Base-by-base conservation (phyloP, 2,113 vertebrate species). In the Perccottus glenii region DNA sequence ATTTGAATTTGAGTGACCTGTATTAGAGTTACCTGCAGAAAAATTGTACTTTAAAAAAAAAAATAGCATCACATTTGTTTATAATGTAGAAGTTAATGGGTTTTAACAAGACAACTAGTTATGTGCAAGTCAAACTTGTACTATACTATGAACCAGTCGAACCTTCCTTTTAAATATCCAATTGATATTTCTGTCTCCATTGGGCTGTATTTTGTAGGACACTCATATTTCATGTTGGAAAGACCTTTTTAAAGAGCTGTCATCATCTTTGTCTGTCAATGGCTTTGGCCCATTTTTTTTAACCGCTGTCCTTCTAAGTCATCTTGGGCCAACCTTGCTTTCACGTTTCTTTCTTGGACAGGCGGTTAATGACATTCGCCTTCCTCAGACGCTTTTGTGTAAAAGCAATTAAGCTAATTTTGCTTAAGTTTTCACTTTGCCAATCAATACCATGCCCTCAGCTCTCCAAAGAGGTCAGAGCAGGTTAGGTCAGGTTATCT, bases 361-460 rank as follows among this genome's bases (percentile, higher is more conserved):
- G 57, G 49, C 38, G 47, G 52, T 68, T 85, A 70, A 89, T 79
- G 78, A 52, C 67, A 75, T 75, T 70, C 42, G 76, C 67, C 44
- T 67, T 70, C 72, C 56, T 72, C 58, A 58, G 55, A 73, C 16
- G 8, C 14, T 65, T 38, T 59, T 66, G 60, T 64, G 61, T 76
- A 65, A 82, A 84, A 68, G 78, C 78, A 84, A 74, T 87, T 85
- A 78, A 81, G 77, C 44, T 79, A 77, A 82, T 88, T 89, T 75
- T 85, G 84, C 84, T 82, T 83, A 70, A 78, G 66, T 87, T 90
- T 87, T 73, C 73, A 79, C 61, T 86, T 83, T 75, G 33, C 65
- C 73, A 56, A 65, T 85, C 82, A 78, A 73, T 82, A 84, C 16
- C 74, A 38, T 75, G 61, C 61, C 78, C 78, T 82, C 67, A 43